phyloP scores from a whole-genome alignment of 1,140 invertebrate genomes.

The Dinothrombium tinctorium region DNA sequence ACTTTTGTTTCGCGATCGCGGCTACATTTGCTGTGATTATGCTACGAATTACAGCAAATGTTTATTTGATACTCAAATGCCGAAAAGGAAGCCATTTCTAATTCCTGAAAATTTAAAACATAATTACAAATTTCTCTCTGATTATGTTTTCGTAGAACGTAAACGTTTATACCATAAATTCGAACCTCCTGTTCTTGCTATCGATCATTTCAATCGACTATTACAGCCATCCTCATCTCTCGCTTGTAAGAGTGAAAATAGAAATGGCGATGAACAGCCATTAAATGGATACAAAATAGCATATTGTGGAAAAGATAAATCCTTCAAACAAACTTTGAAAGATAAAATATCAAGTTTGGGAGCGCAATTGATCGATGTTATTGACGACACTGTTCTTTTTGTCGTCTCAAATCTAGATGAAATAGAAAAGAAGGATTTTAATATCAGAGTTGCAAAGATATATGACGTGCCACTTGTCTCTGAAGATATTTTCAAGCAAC shows the following conservation, averaged over 20 bases:
- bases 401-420: no score
- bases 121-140: slow-evolving; percentile 33
- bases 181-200: not conserved
- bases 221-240: not conserved
- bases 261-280: not conserved
- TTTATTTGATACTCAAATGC: slow-evolving; percentile 38
- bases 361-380: no score
- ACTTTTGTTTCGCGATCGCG: slow-evolving; percentile 39
- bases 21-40: slow-evolving; percentile 54
- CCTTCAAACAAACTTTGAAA: no score
- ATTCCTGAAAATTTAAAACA: slow-evolving; percentile 40
- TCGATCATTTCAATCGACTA: not conserved
- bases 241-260: no score
- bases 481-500: no score
- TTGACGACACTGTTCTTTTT: no score
- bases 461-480: no score
- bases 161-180: not conserved
- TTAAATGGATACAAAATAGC: not conserved
- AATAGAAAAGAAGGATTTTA: no score
- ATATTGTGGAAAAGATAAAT: no score
- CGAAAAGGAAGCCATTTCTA: slow-evolving; percentile 43
- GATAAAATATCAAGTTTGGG: no score
- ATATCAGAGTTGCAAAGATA: no score
- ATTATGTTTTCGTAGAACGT: slow-evolving; percentile 12
- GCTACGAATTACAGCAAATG: slow-evolving; percentile 80